A percentile compares a stretch with the other conserved stretches of the same genome.
These are phyloP conservation scores for Leptarthrus brevirostris DNA, from an alignment of 2,888 invertebrate genomes.

Conservation along the genomic window DNA sequence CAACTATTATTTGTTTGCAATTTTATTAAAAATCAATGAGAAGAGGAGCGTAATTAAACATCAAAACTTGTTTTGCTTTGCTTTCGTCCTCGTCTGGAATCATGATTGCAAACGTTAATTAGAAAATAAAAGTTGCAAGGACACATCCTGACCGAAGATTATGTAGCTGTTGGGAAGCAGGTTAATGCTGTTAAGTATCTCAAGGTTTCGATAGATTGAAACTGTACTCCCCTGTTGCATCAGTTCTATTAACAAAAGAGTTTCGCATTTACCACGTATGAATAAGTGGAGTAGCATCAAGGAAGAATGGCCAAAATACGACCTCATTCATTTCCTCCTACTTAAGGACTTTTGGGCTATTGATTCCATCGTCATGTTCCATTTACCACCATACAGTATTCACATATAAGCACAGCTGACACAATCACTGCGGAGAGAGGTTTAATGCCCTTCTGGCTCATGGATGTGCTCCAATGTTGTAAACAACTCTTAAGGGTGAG, in stretches of 20 bases:
- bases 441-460: constrained; percentile 25
- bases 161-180: too few relatives aligned
- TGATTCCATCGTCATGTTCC: constrained; percentile 4
- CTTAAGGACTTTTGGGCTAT: constrained; percentile 26
- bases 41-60: background rate
- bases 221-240: background rate
- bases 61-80: too few relatives aligned
- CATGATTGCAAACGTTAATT: too few relatives aligned
- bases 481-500: constrained; percentile 24
- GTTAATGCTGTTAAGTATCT: too few relatives aligned
- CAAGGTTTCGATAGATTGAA: too few relatives aligned
- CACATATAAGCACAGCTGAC: background rate
- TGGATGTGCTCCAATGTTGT: background rate
- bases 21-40: background rate
- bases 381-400: background rate
- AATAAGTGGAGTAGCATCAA: too few relatives aligned
- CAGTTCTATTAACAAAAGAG: background rate
- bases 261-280: too few relatives aligned
- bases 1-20: background rate
- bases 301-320: background rate
- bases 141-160: too few relatives aligned
- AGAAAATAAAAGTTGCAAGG: too few relatives aligned
- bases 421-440: constrained; percentile 4
- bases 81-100: too few relatives aligned
- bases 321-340: constrained; percentile 12